Evolutionary conservation across 2,888 invertebrate species (phyloP).

Genomic region (Netelia inedita): DNA sequence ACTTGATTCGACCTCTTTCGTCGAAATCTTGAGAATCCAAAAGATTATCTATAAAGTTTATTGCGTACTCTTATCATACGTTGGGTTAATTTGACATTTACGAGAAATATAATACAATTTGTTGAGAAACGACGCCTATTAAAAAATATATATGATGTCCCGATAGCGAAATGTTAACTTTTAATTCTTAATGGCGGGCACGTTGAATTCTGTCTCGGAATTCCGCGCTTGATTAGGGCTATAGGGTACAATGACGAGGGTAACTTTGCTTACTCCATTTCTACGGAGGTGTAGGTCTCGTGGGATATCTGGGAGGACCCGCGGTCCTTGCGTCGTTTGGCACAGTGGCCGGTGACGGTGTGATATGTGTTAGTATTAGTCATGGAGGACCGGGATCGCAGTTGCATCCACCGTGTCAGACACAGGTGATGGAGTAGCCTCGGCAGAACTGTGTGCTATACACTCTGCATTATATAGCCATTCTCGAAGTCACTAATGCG

Average conservation of each 20-base stretch:
- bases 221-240: no score
- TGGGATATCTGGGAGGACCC: background rate
- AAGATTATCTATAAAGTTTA: no score
- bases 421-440: slow-evolving; percentile 80
- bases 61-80: no score
- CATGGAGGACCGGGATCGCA: slow-evolving; percentile 63
- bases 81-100: no score
- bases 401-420: slow-evolving; percentile 72
- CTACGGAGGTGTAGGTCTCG: slow-evolving; percentile 10
- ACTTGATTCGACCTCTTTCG: no score
- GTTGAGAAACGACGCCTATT: no score
- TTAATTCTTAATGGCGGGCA: no score
- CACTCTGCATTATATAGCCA: background rate
- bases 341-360: background rate
- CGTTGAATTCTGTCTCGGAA: no score
- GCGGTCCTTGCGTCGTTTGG: slow-evolving; percentile 6
- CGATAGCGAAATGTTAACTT: no score
- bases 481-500: slow-evolving; percentile 74
- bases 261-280: background rate
- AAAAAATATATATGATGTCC: no score
- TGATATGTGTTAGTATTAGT: slow-evolving; percentile 9
- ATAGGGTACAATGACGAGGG: background rate
- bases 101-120: no score
- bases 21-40: no score
- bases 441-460: slow-evolving; percentile 62